Conservation (phyloP, 2,888 invertebrate species). For the Standfussiana lucernea region DNA sequence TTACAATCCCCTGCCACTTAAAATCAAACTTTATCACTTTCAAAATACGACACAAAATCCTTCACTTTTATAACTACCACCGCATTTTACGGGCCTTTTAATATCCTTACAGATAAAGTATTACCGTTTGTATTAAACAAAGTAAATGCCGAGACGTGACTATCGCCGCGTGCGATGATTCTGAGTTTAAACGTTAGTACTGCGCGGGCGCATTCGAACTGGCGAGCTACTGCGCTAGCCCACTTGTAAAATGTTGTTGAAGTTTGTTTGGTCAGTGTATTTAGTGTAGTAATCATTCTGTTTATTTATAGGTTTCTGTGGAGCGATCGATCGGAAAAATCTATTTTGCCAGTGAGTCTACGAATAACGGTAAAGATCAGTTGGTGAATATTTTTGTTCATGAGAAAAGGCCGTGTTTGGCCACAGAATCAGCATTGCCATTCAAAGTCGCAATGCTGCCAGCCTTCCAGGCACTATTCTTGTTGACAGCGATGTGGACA, state of each 20-base stretch:
- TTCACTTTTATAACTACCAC: conserved; percentile 5
- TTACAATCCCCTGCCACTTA: conserved; percentile 23
- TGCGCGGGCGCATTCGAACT: conserved; percentile 55
- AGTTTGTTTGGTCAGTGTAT: conserved; percentile 1
- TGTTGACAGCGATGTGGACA: too few relatives aligned
- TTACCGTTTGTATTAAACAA: conserved; percentile 44
- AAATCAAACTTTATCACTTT: conserved; percentile 40
- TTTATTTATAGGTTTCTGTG: not conserved
- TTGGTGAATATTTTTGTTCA: not conserved
- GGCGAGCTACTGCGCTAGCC: conserved; percentile 20
- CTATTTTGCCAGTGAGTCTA: not conserved
- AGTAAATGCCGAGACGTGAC: conserved; percentile 59
- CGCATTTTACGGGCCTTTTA: conserved; percentile 47
- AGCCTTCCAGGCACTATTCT: too few relatives aligned
- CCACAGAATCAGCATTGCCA: too few relatives aligned
- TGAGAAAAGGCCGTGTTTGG: too few relatives aligned
- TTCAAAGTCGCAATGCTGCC: too few relatives aligned
- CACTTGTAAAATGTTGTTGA: conserved; percentile 9
- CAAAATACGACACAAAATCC: conserved; percentile 36
- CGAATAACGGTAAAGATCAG: not conserved
- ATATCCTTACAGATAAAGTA: conserved; percentile 52
- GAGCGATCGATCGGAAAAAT: too few relatives aligned
- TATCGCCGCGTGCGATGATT: conserved; percentile 44
- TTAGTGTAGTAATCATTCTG: not conserved
- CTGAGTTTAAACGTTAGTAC: conserved; percentile 20